Evolutionary conservation across 2,113 vertebrate genomes (phyloP), one percentile per base, ranked within the genome.

Genomic region (Guaruba guarouba): DNA sequence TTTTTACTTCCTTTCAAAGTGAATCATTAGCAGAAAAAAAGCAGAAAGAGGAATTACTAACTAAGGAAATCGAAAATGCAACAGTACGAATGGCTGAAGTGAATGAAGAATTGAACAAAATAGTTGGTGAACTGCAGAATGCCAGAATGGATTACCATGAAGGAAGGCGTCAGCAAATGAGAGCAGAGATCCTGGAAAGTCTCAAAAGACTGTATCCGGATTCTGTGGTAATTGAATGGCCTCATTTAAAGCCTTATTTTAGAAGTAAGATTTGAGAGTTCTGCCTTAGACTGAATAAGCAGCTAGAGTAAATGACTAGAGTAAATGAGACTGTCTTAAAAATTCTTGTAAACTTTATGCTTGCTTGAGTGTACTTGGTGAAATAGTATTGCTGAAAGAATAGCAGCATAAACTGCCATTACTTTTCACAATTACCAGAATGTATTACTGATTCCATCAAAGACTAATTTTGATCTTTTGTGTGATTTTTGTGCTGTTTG

Each of bases 111-210:
- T 90, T 99, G 92, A 97, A 84, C 10, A 93, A 88, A 95, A 97
- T 98, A 67, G 93, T 97, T 88, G 96, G 90, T 74, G 98, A 99
- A 28, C 95, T 99, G 71, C 98, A 98, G 57, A 98, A 97, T 41
- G 99, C 99, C 48, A 97, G 95, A 35, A 97, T 99, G 31, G 99
- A 99, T 74, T 98, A 75, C 52, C 98, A 99, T 5, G 99, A 99
- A 88, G 98, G 98, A 63, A 98, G 85, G 37, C 96, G 98, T 3
- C 98, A 99, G 86, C 98, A 98, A 92, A 98, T 95, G 95, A 98
- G 97, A 95, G 98, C 98, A 31, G 99, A 99, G 91, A 86, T 98
- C 66, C 94, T 99, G 28, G 98, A 99, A 39, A 98, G 95, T 88
- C 98, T 99, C 23, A 97, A 93, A 89, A 98, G 98, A 75, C 98